Conservation (phyloP, 2,797 vertebrate genomes). For the Sebastes oblongus region DNA sequence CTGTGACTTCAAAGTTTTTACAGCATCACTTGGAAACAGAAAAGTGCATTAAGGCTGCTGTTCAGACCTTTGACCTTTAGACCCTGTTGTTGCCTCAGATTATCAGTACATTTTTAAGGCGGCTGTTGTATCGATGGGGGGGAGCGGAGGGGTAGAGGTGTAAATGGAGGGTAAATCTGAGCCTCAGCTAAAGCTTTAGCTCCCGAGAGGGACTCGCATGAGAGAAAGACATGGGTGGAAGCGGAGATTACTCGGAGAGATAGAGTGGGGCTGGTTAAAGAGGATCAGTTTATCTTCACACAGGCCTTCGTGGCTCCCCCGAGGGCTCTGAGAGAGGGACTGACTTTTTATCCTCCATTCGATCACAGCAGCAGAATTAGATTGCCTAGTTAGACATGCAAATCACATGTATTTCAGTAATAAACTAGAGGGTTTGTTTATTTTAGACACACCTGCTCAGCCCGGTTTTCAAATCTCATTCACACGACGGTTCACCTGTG, state of each 20-base stretch:
- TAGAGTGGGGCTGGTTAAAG: conserved; percentile 75
- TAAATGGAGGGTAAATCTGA: conserved; percentile 49
- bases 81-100: conserved; percentile 25
- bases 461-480: not conserved
- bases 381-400: conserved; percentile 42
- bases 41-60: not conserved
- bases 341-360: conserved; percentile 55
- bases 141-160: conserved; percentile 8
- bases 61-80: not conserved
- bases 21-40: not conserved
- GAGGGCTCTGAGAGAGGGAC: conserved; percentile 52
- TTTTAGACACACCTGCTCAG: conserved; percentile 3
- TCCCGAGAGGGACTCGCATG: conserved; percentile 54
- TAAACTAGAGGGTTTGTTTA: not conserved
- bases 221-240: conserved; percentile 62
- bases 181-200: conserved; percentile 60
- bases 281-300: conserved; percentile 77
- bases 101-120: conserved; percentile 50
- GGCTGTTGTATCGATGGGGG: not conserved
- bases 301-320: conserved; percentile 60
- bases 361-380: conserved; percentile 52
- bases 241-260: conserved; percentile 78
- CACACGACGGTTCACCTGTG: not conserved
- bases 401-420: conserved; percentile 28
- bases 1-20: not conserved